Evolutionary conservation across 2,113 vertebrate species (phyloP).

Genomic region (Eleginops maclovinus): DNA sequence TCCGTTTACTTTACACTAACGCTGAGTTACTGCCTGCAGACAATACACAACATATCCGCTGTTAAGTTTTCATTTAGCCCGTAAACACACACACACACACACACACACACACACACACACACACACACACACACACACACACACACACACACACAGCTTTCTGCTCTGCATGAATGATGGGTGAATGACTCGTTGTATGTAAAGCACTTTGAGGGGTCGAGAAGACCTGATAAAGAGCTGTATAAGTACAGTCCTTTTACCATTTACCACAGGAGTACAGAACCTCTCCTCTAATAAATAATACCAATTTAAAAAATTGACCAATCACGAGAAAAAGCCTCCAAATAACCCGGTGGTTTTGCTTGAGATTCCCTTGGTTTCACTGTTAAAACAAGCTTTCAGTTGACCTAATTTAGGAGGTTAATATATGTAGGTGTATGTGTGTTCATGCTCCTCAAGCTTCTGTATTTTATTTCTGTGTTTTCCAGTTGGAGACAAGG

Average conservation of each 20-base stretch:
- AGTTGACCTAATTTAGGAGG: background rate
- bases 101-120: conserved; percentile 4
- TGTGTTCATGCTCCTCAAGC: background rate
- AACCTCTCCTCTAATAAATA: too few relatives aligned
- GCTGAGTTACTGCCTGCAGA: conserved; percentile 30
- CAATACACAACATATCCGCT: conserved; percentile 31
- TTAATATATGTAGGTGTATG: background rate
- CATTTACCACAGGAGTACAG: too few relatives aligned
- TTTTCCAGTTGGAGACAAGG: conserved; percentile 95
- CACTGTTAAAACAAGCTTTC: too few relatives aligned
- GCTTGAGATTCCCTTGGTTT: too few relatives aligned
- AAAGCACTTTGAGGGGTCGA: too few relatives aligned
- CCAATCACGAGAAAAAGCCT: too few relatives aligned
- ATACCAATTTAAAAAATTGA: too few relatives aligned
- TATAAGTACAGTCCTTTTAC: too few relatives aligned
- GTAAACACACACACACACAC: background rate
- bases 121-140: background rate
- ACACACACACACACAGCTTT: background rate
- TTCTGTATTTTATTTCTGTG: background rate
- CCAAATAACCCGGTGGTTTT: too few relatives aligned
- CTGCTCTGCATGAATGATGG: too few relatives aligned
- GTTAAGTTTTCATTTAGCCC: conserved; percentile 44
- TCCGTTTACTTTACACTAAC: conserved; percentile 55
- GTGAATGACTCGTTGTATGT: too few relatives aligned
- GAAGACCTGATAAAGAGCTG: too few relatives aligned